Base-by-base conservation (phyloP, 2,797 vertebrate species). In the Poeciliopsis paucimaculata region DNA sequence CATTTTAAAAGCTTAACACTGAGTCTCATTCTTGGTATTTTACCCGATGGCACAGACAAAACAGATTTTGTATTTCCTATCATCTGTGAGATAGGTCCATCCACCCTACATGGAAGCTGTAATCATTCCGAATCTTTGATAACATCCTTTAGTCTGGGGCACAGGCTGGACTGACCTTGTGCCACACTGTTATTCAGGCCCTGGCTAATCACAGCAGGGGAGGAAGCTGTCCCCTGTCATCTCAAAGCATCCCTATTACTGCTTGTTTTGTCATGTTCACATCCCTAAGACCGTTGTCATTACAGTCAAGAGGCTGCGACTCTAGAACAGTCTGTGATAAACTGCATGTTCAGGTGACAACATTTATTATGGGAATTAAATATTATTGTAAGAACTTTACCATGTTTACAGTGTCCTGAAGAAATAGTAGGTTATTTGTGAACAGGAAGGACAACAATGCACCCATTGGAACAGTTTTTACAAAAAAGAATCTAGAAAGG, bases 81-180 rank as follows among this genome's bases (percentile, higher is more conserved):
- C 45, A 93, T 92, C 91, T 90, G 79, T 71, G 82, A 77, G 53
- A 79, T 73, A 39, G 88, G 91, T 85, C 62, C 83, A 64, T 88
- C 88, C 66, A 78, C 83, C 78, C 85, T 87, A 76, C 53, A 47
- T 28, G 73, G 26, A 57, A 51, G 75, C 84, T 90, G 88, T 93
- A 91, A 93, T 91, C 77, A 34, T 70, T 73, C 88, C 84, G 82
- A 86, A 88, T 89, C 81, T 92, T 91, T 86, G 89, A 92, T 90
- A 93, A 93, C 92, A 93, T 95, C 94, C 93, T 95, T 92, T 92
- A 90, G 93, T 93, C 87, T 90, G 86, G 75, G 74, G 12, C 0
- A 11, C 84, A 79, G 79, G 78, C 79, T 85, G 81, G 81, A 90
- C 83, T 89, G 92, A 90, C 88, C 91, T 79, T 73, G 79, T 34